phyloP scores from a whole-genome alignment of 2,113 vertebrate genomes.

The Empidonax traillii region DNA sequence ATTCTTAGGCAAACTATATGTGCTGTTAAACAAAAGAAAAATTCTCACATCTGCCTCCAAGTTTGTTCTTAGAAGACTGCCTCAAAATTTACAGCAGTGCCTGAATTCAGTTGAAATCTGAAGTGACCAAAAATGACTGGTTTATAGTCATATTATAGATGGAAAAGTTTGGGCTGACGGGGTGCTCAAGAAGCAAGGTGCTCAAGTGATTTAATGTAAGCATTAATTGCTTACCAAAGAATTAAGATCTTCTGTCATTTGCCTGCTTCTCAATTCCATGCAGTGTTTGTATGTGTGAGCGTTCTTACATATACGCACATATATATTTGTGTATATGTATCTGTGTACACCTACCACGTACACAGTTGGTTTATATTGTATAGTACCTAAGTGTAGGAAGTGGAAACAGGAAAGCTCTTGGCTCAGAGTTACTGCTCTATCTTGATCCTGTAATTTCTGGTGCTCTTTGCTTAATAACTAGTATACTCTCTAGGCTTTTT shows the following conservation, averaged over 20 bases:
- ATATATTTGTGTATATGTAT: rapidly evolving
- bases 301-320: not conserved
- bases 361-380: not conserved
- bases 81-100: not conserved
- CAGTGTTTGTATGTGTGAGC: not conserved
- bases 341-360: not conserved
- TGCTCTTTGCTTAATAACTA: not conserved
- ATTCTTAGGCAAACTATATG: not conserved
- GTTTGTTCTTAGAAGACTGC: not conserved
- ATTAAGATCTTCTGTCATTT: not conserved
- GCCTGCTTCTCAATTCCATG: not conserved
- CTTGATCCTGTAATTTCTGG: not conserved
- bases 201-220: not conserved
- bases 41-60: not conserved
- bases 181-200: not conserved
- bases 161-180: not conserved
- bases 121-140: not conserved
- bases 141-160: not conserved
- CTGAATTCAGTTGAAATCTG: not conserved
- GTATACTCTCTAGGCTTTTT: not conserved
- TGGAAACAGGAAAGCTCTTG: not conserved
- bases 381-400: not conserved
- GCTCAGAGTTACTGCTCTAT: not conserved
- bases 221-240: not conserved
- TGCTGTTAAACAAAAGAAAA: not conserved